These are phyloP conservation scores for Anisognathus igniventris DNA, from an alignment of 2,797 vertebrate species.

Conservation along the genomic window DNA sequence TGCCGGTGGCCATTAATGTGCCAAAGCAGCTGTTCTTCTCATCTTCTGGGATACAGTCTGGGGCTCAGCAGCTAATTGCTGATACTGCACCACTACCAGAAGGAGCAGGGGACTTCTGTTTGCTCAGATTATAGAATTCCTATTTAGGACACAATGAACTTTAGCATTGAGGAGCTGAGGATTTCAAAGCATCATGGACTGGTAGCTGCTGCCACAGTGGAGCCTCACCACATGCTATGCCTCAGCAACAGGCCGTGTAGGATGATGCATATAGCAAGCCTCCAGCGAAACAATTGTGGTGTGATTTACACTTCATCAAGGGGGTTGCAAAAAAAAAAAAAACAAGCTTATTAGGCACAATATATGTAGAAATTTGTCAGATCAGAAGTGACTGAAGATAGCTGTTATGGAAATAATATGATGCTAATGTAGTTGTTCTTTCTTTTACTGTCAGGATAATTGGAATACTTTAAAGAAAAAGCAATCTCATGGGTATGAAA, in stretches of 20 bases:
- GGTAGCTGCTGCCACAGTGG: neutral
- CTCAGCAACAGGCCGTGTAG: neutral
- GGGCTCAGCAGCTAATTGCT: slow-evolving; percentile 1
- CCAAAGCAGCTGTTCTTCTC: slow-evolving; percentile 12
- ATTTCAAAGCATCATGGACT: neutral
- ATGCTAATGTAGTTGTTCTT: slow-evolving; percentile 33
- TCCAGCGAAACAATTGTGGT: neutral
- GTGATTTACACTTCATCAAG: neutral
- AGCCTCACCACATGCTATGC: neutral
- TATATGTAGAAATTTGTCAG: neutral
- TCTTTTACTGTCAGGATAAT: slow-evolving; percentile 43
- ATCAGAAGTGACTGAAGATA: slow-evolving; percentile 43
- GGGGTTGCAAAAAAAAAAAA: neutral
- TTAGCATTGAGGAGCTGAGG: neutral
- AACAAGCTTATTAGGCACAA: slow-evolving; percentile 4
- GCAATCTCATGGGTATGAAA: slow-evolving; percentile 2
- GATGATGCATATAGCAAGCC: neutral
- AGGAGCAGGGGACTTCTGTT: slow-evolving; percentile 6
- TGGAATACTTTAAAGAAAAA: slow-evolving; percentile 62
- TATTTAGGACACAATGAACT: neutral
- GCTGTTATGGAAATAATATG: slow-evolving; percentile 45
- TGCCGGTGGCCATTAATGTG: neutral
- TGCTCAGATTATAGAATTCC: neutral
- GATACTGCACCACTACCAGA: neutral
- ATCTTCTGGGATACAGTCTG: neutral